Conservation (phyloP, 2,113 vertebrate genomes). For the Meriones unguiculatus region DNA sequence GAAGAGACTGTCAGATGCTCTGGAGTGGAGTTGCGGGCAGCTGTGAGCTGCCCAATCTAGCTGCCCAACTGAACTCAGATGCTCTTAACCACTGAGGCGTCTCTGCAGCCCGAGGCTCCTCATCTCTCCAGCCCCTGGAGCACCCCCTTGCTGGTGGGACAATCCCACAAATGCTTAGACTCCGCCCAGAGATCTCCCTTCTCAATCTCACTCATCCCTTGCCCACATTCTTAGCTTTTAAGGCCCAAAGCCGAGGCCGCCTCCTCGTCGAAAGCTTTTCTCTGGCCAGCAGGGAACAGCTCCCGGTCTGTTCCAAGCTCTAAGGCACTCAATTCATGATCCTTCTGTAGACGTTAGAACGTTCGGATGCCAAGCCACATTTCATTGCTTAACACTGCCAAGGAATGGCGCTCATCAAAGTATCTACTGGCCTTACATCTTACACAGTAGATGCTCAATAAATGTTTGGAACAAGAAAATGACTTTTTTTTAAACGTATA, state of each 20-base stretch:
- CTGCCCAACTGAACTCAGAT: neutral
- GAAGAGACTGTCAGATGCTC: neutral
- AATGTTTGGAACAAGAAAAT: neutral
- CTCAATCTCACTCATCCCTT: neutral
- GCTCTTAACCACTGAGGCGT: neutral
- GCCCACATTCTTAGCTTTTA: neutral
- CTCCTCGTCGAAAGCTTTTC: constrained; percentile 17
- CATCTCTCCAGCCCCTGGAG: neutral
- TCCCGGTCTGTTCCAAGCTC: neutral
- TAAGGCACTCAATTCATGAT: neutral
- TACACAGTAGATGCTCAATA: neutral
- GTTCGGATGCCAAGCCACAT: neutral
- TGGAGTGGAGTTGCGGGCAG: neutral
- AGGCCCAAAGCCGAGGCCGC: neutral
- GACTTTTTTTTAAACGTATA: neutral
- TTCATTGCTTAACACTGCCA: neutral
- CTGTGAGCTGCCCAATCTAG: neutral
- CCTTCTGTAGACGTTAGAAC: neutral
- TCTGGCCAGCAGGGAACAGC: neutral
- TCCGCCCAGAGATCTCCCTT: neutral
- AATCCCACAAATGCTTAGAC: neutral
- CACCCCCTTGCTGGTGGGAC: too few species aligned
- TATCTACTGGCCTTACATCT: neutral
- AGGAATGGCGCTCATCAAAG: neutral
- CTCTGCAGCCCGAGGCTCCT: neutral